Base-by-base conservation (phyloP, 1,140 invertebrate genomes). In the Drosophila pachea region DNA sequence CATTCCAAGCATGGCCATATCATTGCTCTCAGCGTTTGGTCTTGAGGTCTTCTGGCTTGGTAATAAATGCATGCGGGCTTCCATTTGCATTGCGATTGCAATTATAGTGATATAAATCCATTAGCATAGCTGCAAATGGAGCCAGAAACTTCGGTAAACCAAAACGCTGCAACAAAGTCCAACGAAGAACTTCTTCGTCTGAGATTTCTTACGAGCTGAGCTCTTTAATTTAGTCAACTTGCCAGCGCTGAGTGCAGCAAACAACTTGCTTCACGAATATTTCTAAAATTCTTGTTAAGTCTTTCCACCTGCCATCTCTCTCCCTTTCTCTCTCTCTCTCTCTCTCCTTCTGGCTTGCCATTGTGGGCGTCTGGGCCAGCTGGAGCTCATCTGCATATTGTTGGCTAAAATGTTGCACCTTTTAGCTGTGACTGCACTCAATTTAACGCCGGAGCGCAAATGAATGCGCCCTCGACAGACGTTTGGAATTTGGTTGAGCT, bases 401-500 rank as follows among this genome's bases (percentile, higher is more conserved):
- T 33, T 22, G n/a, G 53, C 40, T 54, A 47, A 69, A 72, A 52
- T 42, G 52, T 63, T 73, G 65, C 64, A 73, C 38, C 70, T 54
- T 67, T 76, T 68, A 64, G 35, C 40, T 16, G 42, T 38, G 54
- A 63, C 59, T 65, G 70, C 74, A 64, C 55, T 68, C 78, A 82
- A 82, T 77, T 83, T 60, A 67, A 63, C 68, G 74, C 72, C 61
- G 73, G 58, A 72, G 65, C 73, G 68, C 67, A 78, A 78, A 68
- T 70, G 74, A 74, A 82, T 83, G 73, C 74, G 62, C 49, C 68
- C 56, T 43, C 65, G 68, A 64, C 70, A 68, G 79, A 78, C 78
- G 83, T 73, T 59, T 82, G 75, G 55, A 75, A 75, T 78, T 58
- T 33, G 52, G 60, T 42, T 58, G 36, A 42, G 60, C 76, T 81